Evolutionary conservation across 1,140 invertebrate species (phyloP).

Genomic region (Aphelenchoides avenae): DNA sequence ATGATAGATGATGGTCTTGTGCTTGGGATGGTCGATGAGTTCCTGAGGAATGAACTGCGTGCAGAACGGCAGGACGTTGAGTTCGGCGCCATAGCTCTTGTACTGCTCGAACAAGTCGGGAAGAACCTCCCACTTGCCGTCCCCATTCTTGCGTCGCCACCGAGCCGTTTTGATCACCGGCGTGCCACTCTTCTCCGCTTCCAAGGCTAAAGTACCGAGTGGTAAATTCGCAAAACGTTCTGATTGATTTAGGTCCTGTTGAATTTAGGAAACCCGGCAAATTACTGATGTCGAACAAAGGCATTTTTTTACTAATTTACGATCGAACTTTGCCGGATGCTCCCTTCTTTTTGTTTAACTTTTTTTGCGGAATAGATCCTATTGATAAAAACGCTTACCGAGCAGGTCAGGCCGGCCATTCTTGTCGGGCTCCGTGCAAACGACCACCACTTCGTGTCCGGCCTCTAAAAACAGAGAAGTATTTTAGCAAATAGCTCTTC

Average conservation of each 20-base stretch:
- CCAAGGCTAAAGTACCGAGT: conserved; percentile 74
- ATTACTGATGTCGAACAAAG: too few species aligned
- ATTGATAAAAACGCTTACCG: too few species aligned
- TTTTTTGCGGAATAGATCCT: too few species aligned
- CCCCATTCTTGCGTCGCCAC: conserved; percentile 77
- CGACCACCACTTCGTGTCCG: conserved; percentile 81
- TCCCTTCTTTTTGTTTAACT: too few species aligned
- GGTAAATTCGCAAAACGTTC: too few species aligned
- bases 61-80: conserved; percentile 92
- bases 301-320: not conserved
- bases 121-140: conserved; percentile 64
- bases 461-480: conserved; percentile 63
- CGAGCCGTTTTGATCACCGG: conserved; percentile 85
- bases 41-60: conserved; percentile 96
- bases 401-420: conserved; percentile 79
- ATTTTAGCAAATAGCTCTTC: not conserved
- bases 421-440: conserved; percentile 87
- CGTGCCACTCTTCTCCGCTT: conserved; percentile 71
- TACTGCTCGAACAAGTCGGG: conserved; percentile 80
- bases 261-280: too few species aligned
- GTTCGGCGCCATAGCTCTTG: conserved; percentile 76
- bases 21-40: conserved; percentile 77
- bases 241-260: too few species aligned
- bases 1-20: conserved; percentile 88
- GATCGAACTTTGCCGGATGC: conserved; percentile 1